These are phyloP conservation scores for Procambarus clarkii DNA, from an alignment of 1,140 invertebrate species.

Conservation along the genomic window DNA sequence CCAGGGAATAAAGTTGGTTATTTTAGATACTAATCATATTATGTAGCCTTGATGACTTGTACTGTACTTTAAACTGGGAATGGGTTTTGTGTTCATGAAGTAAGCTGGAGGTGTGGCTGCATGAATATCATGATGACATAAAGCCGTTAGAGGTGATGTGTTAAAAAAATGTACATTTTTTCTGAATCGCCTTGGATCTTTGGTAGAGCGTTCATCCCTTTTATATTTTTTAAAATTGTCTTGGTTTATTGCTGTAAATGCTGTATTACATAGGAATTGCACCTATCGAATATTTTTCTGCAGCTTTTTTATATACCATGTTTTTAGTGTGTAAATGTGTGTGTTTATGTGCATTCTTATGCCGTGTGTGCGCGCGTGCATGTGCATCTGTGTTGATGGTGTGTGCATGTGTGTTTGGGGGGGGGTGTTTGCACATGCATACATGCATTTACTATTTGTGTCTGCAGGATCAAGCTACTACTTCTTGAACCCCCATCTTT, in stretches of 20 bases:
- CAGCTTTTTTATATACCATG: background rate
- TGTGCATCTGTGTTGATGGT: background rate
- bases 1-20: background rate
- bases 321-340: background rate
- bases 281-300: background rate
- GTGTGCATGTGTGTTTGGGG: background rate
- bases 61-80: background rate
- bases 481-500: too few species aligned
- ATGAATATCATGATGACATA: background rate
- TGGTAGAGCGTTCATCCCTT: background rate
- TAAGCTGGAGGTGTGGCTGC: background rate
- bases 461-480: too few species aligned
- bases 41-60: background rate
- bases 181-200: background rate
- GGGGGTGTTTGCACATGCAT: background rate
- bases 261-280: background rate
- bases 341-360: background rate
- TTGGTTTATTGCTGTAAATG: background rate
- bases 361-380: too few species aligned
- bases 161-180: background rate
- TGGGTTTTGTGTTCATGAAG: background rate
- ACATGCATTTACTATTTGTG: too few species aligned
- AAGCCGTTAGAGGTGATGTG: background rate
- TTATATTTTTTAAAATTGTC: background rate
- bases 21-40: background rate